phyloP scores from a whole-genome alignment of 2,113 vertebrate genomes.

The human (Homo sapiens) region GRCh38 chr11:17955501-17956000 shows the following conservation, averaged over 20 bases:
- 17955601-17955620: background rate
- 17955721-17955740: background rate
- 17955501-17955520: background rate
- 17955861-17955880: background rate
- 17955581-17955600: background rate
- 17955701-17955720: background rate
- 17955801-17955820: background rate
- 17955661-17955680: background rate
- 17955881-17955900: background rate
- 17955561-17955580: background rate
- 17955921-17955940: no score
- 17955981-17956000: background rate
- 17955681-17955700: background rate
- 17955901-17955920: background rate
- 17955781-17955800: background rate
- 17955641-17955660: background rate
- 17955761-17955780: slow-evolving; percentile 6
- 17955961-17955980: background rate
- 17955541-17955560: background rate
- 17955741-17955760: background rate
- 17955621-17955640: background rate
- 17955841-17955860: background rate
- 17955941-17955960: background rate
- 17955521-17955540: background rate
- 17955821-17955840: background rate